Conservation (phyloP, 2,797 vertebrate genomes). For the Chanos chanos region DNA sequence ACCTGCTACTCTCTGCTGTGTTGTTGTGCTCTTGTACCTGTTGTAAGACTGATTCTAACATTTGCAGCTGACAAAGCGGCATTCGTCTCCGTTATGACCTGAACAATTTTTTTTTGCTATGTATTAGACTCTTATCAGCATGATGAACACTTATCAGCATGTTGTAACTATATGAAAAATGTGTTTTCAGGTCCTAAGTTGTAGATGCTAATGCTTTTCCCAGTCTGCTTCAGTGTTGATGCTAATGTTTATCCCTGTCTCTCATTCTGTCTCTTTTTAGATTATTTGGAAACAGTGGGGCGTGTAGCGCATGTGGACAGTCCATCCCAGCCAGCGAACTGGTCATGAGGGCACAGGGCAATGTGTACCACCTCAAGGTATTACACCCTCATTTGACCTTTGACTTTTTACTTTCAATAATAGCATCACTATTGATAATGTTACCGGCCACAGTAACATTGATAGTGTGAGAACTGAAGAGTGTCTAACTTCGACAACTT, state of each 20-base stretch:
- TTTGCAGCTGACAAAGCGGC: too few species aligned
- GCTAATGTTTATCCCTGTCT: conserved; percentile 15
- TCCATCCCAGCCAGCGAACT: conserved; percentile 97
- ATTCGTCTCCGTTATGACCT: conserved; percentile 25
- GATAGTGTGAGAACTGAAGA: too few species aligned
- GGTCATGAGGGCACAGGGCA: conserved; percentile 98
- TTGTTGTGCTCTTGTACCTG: too few species aligned
- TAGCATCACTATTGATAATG: too few species aligned
- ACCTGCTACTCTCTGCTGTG: too few species aligned
- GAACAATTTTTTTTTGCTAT: conserved; percentile 12
- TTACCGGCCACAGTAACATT: too few species aligned
- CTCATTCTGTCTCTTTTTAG: conserved; percentile 66
- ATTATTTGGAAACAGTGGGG: conserved; percentile 98
- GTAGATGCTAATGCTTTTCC: background rate
- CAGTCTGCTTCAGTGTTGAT: conserved; percentile 6
- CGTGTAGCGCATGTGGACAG: conserved; percentile 97
- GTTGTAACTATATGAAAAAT: too few species aligned
- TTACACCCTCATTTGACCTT: conserved; percentile 23
- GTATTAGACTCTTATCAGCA: too few species aligned
- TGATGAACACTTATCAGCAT: too few species aligned
- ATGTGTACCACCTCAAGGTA: conserved; percentile 99
- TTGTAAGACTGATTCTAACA: too few species aligned
- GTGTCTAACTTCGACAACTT: too few species aligned
- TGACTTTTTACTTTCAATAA: background rate
- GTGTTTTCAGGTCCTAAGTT: too few species aligned